phyloP scores from a whole-genome alignment of 2,888 invertebrate species.

The Pherbina coryleti region DNA sequence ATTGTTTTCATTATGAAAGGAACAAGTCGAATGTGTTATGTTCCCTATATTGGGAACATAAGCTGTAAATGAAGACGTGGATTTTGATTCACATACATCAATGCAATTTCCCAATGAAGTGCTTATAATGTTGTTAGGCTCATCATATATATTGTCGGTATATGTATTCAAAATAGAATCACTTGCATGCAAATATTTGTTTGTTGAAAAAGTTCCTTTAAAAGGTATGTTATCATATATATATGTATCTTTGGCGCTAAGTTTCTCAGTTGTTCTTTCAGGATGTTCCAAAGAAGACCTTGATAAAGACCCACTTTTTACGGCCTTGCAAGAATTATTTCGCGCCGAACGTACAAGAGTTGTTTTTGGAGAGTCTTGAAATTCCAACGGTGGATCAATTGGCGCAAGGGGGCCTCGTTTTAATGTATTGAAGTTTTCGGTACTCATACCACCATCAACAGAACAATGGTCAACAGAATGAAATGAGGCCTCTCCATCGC shows the following conservation, averaged over 20 bases:
- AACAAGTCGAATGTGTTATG: slow-evolving; percentile 62
- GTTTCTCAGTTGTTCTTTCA: slow-evolving; percentile 48
- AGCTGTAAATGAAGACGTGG: slow-evolving; percentile 59
- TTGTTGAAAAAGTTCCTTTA: slow-evolving; percentile 63
- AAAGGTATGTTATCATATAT: slow-evolving; percentile 46
- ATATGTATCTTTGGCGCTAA: slow-evolving; percentile 20
- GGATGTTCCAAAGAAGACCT: slow-evolving; percentile 66
- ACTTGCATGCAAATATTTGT: slow-evolving; percentile 67
- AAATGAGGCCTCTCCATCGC: slow-evolving; percentile 85
- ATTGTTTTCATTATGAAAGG: slow-evolving; percentile 66
- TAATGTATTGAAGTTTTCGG: slow-evolving; percentile 85
- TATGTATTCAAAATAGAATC: slow-evolving; percentile 67
- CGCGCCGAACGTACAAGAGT: slow-evolving; percentile 66
- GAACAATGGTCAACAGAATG: slow-evolving; percentile 82
- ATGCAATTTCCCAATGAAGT: slow-evolving; percentile 64
- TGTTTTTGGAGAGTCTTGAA: slow-evolving; percentile 74
- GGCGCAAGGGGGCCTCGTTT: slow-evolving; percentile 82
- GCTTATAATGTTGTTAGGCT: slow-evolving; percentile 67
- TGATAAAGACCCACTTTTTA: slow-evolving; percentile 65
- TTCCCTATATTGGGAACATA: slow-evolving; percentile 58
- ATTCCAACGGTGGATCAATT: slow-evolving; percentile 88
- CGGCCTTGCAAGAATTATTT: slow-evolving; percentile 61
- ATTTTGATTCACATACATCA: slow-evolving; percentile 62
- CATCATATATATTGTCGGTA: slow-evolving; percentile 69
- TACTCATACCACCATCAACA: slow-evolving; percentile 81